Evolutionary conservation across 2,888 invertebrate species (phyloP).

Genomic region (Mythimna lalbum): DNA sequence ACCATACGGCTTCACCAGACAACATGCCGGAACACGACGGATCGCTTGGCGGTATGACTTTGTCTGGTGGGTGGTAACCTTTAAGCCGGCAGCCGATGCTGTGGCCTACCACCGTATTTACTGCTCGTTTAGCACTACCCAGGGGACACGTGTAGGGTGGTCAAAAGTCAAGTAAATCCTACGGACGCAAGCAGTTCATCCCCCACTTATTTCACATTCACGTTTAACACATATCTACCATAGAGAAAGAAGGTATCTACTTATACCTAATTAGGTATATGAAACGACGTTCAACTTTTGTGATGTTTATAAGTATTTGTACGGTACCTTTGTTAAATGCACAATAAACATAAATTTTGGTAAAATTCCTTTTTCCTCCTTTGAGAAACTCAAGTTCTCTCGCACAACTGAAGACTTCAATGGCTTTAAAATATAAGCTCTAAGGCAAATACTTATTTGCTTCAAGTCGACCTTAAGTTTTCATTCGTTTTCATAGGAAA

Average conservation of each 20-base stretch:
- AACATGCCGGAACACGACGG: no score
- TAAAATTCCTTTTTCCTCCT: not conserved
- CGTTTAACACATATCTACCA: not conserved
- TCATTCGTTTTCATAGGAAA: not conserved
- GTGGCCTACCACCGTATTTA: no score
- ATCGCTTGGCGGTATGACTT: no score
- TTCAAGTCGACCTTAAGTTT: not conserved
- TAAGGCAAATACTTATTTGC: not conserved
- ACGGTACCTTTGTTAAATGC: not conserved
- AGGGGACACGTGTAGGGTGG: no score
- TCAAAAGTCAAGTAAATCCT: no score
- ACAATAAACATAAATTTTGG: not conserved
- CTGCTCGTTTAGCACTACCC: no score
- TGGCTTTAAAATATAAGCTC: not conserved
- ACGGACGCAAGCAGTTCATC: no score
- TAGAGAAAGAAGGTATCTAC: no score
- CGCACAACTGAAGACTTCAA: not conserved
- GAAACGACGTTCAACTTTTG: constrained; percentile 1
- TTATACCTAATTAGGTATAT: constrained; percentile 4
- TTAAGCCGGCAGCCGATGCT: no score
- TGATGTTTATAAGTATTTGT: constrained; percentile 3
- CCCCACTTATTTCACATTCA: constrained; percentile 51
- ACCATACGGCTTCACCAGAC: no score
- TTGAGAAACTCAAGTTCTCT: not conserved
- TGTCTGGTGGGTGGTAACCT: no score